These are phyloP conservation scores for Dasypolia templi DNA, from an alignment of 2,888 invertebrate genomes.

Conservation along the genomic window DNA sequence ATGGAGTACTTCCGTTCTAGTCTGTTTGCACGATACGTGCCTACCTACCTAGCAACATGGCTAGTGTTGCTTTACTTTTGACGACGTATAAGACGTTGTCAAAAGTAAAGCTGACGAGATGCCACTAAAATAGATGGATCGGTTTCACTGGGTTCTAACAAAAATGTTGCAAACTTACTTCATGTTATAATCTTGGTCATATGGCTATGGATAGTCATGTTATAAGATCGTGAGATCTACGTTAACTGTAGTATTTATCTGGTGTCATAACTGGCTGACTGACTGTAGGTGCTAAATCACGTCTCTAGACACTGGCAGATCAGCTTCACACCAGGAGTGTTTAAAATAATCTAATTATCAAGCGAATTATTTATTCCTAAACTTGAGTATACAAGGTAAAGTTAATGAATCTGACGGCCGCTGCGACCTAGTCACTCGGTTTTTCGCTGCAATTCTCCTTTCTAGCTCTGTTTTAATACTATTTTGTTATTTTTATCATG, in stretches of 20 bases:
- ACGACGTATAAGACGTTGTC: too few species aligned
- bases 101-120: too few species aligned
- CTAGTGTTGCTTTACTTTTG: constrained; percentile 24
- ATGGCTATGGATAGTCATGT: not conserved
- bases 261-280: not conserved
- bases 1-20: constrained; percentile 68
- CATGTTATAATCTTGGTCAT: not conserved
- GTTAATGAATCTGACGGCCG: not conserved
- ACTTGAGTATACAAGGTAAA: not conserved
- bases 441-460: not conserved
- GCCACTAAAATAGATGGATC: constrained; percentile 46
- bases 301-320: not conserved
- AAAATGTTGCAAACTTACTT: constrained; percentile 10
- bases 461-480: not conserved
- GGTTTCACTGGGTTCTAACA: not conserved
- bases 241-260: constrained; percentile 1
- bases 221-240: not conserved
- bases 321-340: not conserved
- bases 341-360: not conserved
- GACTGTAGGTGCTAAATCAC: not conserved
- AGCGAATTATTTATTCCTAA: not conserved
- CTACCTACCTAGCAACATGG: not conserved
- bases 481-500: too few species aligned
- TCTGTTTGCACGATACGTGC: constrained; percentile 51
- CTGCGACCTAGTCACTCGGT: not conserved